Evolutionary conservation across 2,113 vertebrate genomes (phyloP), one percentile per base, ranked within the genome.

Genomic region (Gnathonemus echidnorhynchus): DNA sequence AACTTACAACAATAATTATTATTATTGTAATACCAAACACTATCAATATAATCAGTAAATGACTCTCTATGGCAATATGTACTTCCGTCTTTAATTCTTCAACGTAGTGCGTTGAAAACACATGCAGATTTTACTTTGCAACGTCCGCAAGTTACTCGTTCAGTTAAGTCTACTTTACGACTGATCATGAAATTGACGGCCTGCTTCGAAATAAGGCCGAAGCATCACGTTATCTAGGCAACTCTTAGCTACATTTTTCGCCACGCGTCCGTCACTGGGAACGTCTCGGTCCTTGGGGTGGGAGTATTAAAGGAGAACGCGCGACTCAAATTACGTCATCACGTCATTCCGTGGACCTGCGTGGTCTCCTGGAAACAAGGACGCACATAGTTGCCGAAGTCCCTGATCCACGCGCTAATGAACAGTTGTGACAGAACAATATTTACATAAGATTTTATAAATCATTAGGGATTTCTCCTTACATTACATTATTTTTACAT

Each of bases 311-410:
- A 35, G 19, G 35, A 1, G 24, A 21, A 35, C 86, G n/a, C 27
- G 5, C n/a, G 11, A 58, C 3, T 88, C 21, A 27, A 35, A 46
- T 56, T 46, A 88, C 58, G 89, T 90, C 86, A 90, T 90, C 24
- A 58, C 89, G 89, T 77, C 48, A 88, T 62, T 24, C 13, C 77
- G 70, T 5, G 88, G 31, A 48, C 42, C 4, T 66, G 21, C 58
- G n/a, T 58, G 87, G 92, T 93, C 90, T 91, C 91, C 35, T 53
- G 58, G 93, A 87, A 91, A 93, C 91, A 35, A 89, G 42, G 91
- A 91, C 91, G 91, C 92, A 42, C 46, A 80, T 45, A 24, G 35
- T 93, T 90, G 89, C 42, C 42, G 86, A 88, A 84, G 88, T 87
- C 50, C 42, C 50, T 35, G 83, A 91, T 48, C 89, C 89, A 91